These are phyloP conservation scores for Falcaria lacertinaria DNA, from an alignment of 2,888 invertebrate species.

Conservation along the genomic window DNA sequence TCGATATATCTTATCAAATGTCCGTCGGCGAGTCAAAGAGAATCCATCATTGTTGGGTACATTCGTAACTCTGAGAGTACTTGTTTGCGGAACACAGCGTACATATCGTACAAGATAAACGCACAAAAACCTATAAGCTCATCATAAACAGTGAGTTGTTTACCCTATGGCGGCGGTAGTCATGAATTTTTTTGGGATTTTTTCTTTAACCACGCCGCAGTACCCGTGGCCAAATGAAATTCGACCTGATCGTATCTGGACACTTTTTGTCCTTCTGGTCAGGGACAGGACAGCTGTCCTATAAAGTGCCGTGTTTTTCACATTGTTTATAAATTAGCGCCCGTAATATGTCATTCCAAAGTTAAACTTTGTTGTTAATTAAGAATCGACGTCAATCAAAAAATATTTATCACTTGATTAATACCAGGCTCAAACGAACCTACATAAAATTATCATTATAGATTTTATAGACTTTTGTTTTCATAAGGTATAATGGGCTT, in stretches of 20 bases:
- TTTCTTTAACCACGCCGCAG: conserved; percentile 44
- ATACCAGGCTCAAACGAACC: too few species aligned
- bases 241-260: conserved; percentile 75
- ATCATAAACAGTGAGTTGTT: conserved; percentile 61
- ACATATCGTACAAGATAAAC: conserved; percentile 35
- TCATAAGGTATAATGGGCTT: too few species aligned
- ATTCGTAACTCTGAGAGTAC: conserved; percentile 27
- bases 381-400: not conserved
- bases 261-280: conserved; percentile 74
- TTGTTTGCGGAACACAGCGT: conserved; percentile 39
- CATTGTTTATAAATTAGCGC: conserved; percentile 60
- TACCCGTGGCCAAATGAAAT: conserved; percentile 69
- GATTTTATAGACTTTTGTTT: too few species aligned
- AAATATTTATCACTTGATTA: too few species aligned
- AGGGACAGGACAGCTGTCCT: conserved; percentile 72
- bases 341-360: conserved; percentile 27
- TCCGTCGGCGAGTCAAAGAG: conserved; percentile 44
- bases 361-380: conserved; percentile 10
- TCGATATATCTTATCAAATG: conserved; percentile 25
- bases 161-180: conserved; percentile 50
- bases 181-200: conserved; percentile 50
- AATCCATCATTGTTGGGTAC: conserved; percentile 21
- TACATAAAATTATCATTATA: too few species aligned
- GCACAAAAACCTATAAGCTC: conserved; percentile 44
- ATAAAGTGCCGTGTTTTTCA: conserved; percentile 52